Base-by-base conservation (phyloP, 2,888 invertebrate species). In the Polydrusus pterygomalis region DNA sequence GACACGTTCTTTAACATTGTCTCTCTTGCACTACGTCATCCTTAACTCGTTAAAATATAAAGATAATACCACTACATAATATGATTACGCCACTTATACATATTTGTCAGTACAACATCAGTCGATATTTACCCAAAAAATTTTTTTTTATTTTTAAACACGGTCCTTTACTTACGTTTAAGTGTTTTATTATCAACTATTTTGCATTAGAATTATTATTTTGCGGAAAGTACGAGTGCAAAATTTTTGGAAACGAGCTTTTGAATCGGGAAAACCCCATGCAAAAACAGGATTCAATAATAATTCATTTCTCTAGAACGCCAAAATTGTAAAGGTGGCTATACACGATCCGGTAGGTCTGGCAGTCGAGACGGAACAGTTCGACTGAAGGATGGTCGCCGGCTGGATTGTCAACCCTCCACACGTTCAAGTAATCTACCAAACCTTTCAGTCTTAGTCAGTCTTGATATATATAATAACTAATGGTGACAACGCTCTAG, bases 111-210 rank as follows among this genome's bases (percentile, higher is more conserved):
- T 20, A 20, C 6, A 10, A 20, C 20, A 18, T 11, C 51, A 1
- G 1, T 49, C n/a, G 45, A 45, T 45, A 1, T 45, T 49, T 9
- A 49, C 15, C 17, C 7, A 49, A 49, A 51, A 51, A 20, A n/a
- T n/a, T 51, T 20, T 20, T 51, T 51, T 9, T 20, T 51, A 20
- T 51, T 51, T 51, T 51, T 51, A 51, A 51, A 51, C 13, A 11
- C 11, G 20, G n/a, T 18, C 20, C 13, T 51, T 20, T 18, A n/a
- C 10, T 51, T 51, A 7, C 7, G 2, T 17, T 49, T 51, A 20
- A 51, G 51, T 51, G 20, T 0, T 51, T 20, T 51, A 20, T 20
- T 51, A 51, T 47, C 47, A 7, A 7, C 47, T 17, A 1, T 47
- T 45, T 45, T 1, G 45, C 45, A 45, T 6, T n/a, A 45, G 1